phyloP scores from a whole-genome alignment of 2,113 vertebrate genomes.

The Sturnus vulgaris region DNA sequence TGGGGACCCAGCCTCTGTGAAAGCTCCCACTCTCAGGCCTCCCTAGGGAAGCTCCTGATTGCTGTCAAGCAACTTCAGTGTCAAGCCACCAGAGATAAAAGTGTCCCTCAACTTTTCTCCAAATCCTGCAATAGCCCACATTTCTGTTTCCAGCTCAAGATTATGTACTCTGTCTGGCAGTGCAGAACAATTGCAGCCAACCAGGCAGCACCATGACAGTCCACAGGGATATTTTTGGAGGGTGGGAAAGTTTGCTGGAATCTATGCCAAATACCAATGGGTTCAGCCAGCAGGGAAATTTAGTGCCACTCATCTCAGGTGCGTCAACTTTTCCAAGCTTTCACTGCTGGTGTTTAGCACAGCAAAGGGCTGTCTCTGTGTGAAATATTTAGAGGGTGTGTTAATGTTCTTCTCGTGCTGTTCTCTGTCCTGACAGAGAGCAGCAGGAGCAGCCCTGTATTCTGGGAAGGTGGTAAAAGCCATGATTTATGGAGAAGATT shows the following conservation, averaged over 20 bases:
- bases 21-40: background rate
- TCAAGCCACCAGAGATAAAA: background rate
- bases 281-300: slow-evolving; percentile 32
- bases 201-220: background rate
- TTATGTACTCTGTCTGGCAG: background rate
- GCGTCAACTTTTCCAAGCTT: slow-evolving; percentile 11
- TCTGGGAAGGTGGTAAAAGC: background rate
- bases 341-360: background rate
- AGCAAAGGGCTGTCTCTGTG: background rate
- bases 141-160: background rate
- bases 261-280: slow-evolving; percentile 17
- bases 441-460: background rate
- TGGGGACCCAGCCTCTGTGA: background rate
- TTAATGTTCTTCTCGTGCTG: accelerated
- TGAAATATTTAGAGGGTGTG: background rate
- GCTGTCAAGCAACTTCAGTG: background rate
- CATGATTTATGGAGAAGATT: background rate
- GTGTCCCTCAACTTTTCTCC: background rate
- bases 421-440: background rate
- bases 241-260: slow-evolving; percentile 42
- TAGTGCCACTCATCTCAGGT: slow-evolving; percentile 19
- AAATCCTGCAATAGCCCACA: background rate
- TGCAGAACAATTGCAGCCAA: background rate
- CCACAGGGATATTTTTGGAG: slow-evolving; percentile 31
- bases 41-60: background rate